These are phyloP conservation scores for Agrotis segetum DNA, from an alignment of 2,888 invertebrate species.

Conservation along the genomic window DNA sequence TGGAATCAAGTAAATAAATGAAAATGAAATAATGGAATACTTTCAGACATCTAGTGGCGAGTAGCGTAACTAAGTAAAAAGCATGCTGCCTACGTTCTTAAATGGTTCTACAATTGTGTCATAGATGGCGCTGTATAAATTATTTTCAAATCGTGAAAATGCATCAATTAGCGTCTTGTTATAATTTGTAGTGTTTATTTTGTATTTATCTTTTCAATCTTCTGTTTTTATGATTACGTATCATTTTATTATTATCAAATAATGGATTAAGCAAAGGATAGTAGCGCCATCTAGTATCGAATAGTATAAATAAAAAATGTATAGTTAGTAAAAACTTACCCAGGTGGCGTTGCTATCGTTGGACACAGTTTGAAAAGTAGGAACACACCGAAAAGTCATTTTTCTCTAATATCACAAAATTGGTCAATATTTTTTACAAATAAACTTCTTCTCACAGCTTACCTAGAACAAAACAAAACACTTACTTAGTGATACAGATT, in stretches of 20 bases:
- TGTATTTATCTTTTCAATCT: no score
- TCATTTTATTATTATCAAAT: background rate
- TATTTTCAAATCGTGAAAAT: background rate
- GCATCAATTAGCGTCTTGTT: background rate
- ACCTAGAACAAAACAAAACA: slow-evolving; percentile 92
- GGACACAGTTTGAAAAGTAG: slow-evolving; percentile 92
- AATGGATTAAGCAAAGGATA: rapidly evolving
- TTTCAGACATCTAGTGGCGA: slow-evolving; percentile 66
- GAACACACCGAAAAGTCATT: slow-evolving; percentile 93
- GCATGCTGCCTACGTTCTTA: background rate
- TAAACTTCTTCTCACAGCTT: slow-evolving; percentile 91
- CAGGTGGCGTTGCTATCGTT: slow-evolving; percentile 93
- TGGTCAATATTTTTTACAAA: slow-evolving; percentile 72
- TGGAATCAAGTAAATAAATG: no score
- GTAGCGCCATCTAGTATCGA: slow-evolving; percentile 72
- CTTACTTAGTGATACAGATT: slow-evolving; percentile 89
- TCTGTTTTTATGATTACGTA: no score
- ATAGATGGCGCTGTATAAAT: slow-evolving; percentile 59
- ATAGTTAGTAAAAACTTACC: slow-evolving; percentile 87
- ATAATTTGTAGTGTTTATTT: no score
- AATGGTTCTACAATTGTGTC: background rate
- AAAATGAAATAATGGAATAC: background rate
- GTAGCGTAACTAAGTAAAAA: slow-evolving; percentile 63
- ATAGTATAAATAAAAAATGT: slow-evolving; percentile 57
- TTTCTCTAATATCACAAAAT: slow-evolving; percentile 74